Conservation (phyloP, 2,888 invertebrate species). For the Drosophila neonasuta region DNA sequence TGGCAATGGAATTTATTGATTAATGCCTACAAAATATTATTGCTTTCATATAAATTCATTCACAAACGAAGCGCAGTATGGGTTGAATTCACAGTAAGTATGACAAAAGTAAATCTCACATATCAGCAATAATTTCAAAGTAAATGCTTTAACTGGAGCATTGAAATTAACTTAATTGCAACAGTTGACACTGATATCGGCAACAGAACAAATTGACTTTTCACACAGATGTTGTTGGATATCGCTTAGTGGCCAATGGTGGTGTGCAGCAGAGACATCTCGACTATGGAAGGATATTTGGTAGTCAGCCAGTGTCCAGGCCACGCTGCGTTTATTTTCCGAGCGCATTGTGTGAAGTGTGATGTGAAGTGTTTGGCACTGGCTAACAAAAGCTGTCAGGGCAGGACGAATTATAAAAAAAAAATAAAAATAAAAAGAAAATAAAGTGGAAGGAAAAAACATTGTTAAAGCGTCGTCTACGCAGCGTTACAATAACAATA, state of each 20-base stretch:
- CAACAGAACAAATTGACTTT: slow-evolving; percentile 20
- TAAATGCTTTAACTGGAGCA: slow-evolving; percentile 48
- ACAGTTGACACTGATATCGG: slow-evolving; percentile 39
- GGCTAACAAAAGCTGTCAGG: slow-evolving; percentile 72
- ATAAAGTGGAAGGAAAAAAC: slow-evolving; percentile 19
- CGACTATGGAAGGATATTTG: slow-evolving; percentile 29
- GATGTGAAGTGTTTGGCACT: slow-evolving; percentile 69
- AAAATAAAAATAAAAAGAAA: slow-evolving; percentile 12
- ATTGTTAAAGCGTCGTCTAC: slow-evolving; percentile 71
- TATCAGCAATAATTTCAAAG: slow-evolving; percentile 60
- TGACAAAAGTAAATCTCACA: background rate
- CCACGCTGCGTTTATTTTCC: slow-evolving; percentile 58
- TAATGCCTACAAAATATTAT: no score
- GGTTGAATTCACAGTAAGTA: background rate
- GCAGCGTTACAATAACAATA: slow-evolving; percentile 73
- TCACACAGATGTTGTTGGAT: background rate
- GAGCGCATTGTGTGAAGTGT: slow-evolving; percentile 61
- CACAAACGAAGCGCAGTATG: slow-evolving; percentile 22
- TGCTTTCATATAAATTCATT: slow-evolving; percentile 9
- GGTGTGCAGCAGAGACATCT: slow-evolving; percentile 18
- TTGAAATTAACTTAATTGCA: slow-evolving; percentile 66
- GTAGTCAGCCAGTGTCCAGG: slow-evolving; percentile 30
- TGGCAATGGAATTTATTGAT: no score
- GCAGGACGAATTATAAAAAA: slow-evolving; percentile 40
- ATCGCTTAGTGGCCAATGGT: slow-evolving; percentile 32